Evolutionary conservation across 2,113 vertebrate genomes (phyloP), one percentile per base, ranked within the genome.

Genomic region (Heteronetta atricapilla): DNA sequence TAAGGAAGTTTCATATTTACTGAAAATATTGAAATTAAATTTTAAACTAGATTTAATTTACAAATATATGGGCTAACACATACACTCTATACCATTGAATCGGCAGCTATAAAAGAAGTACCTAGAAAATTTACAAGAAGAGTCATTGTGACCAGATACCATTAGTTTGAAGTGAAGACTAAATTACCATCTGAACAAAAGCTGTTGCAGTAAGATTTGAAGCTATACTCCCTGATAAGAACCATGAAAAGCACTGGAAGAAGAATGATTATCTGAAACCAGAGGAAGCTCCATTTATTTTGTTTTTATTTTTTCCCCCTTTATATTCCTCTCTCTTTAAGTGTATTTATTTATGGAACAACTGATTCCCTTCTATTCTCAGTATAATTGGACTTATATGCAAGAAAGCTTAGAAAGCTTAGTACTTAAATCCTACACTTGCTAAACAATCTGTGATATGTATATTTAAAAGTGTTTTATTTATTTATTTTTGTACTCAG

Each of bases 321-420:
- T 86, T 84, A 6, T 78, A 78, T 89, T 95, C n/a, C 29, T 85
- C 31, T 85, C 42, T 76, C n/a, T 91, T 90, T 40, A 89, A 87
- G 40, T 67, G 53, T 20, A 82, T 87, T 94, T 88, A 68, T 93
- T 91, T 85, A 69, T 68, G 73, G 84, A 86, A 95, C 34, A 77
- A 11, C 31, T 72, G 58, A 77, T 88, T 93, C 52, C 14, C 33
- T 80, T 74, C 46, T 77, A 19, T 78, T 94, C 22, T 85, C 63
- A 81, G 15, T 10, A 44, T 78, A 90, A 85, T 33, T 81, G 59
- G 56, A 70, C 36, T 40, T 59, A 38, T 31, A 84, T 18, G 29
- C 81, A 82, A 88, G 42, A 75, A 73, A 20, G 12, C 28, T 91
- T 90, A 85, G 46, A 75, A 87, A 87, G 2, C 33, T 87, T 68